Evolutionary conservation across 2,113 vertebrate genomes (phyloP), one percentile per base, ranked within the genome.

Genomic region (Numida meleagris): DNA sequence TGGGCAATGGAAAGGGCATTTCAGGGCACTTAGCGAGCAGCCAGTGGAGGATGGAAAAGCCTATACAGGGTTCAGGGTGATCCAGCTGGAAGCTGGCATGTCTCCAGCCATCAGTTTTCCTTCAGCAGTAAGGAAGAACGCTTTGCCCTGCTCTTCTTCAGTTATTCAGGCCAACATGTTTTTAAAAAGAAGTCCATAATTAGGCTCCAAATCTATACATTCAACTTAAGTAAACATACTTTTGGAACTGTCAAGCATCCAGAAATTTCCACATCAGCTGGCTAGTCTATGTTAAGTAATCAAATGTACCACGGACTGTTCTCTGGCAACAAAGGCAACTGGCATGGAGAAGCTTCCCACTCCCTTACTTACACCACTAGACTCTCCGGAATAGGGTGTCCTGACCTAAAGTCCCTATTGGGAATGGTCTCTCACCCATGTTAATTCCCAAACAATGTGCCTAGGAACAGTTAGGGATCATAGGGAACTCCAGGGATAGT

Each of bases 121-220:
- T 72, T 34, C 9, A 2, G 1, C 78, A 87, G 78, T 91, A 82
- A 25, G 82, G 66, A 86, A 82, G 58, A 62, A 50, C 31, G 29
- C 12, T 82, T 82, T 84, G 53, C 43, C 62, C 78, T 84, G 40
- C 42, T 73, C 40, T 79, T 42, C 9, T 34, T 86, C 73, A 82
- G 77, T 62, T 89, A 45, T 73, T 72, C 70, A 87, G 62, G n/a
- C 24, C 57, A 71, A 67, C 17, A 20, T 46, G 12, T 74, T 58
- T 87, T 89, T 62, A 4, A 59, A 88, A 80, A 74, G 14, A 77
- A 20, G 5, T 76, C 83, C 92, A n/a, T 86, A 95, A 90, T 84
- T 79, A 95, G 62, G 40, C 45, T 40, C 81, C 68, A 46, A 86
- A 93, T 89, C 83, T 50, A 94, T 93, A 87, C n/a, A 48, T 61